Evolutionary conservation across 2,113 vertebrate species (phyloP).

Genomic region (Chauna torquata): DNA sequence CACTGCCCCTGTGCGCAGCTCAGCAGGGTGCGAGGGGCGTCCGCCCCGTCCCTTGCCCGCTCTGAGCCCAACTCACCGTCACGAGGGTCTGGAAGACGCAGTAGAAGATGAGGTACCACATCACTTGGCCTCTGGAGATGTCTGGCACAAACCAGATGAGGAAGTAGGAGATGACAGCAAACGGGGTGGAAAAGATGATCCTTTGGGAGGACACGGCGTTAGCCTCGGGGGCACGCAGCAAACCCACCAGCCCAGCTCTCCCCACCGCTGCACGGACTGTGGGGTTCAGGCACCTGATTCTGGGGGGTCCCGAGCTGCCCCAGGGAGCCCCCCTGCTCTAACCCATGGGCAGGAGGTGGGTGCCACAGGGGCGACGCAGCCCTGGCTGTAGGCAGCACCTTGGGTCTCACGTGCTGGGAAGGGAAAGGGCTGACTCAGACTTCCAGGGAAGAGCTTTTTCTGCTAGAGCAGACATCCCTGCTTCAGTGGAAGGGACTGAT

Average conservation of each 20-base stretch:
- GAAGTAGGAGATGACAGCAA: constrained; percentile 88
- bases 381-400: not conserved
- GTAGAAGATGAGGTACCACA: constrained; percentile 95
- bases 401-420: fast-evolving
- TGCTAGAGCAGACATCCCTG: not conserved
- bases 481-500: fast-evolving
- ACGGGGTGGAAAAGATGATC: constrained; percentile 90
- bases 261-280: fast-evolving
- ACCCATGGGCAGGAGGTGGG: not conserved
- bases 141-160: constrained; percentile 94
- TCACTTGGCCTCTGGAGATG: constrained; percentile 80
- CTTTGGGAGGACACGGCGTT: constrained; percentile 59
- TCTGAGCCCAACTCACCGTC: constrained; percentile 81
- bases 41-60: not conserved
- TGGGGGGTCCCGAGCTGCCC: not conserved
- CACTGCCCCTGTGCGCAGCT: not conserved
- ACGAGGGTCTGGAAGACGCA: constrained; percentile 94
- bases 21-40: not conserved
- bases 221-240: fast-evolving
- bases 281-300: not conserved
- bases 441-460: not conserved
- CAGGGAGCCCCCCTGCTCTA: not conserved
- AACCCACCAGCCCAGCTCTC: not conserved
- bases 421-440: not conserved
- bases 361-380: not conserved